phyloP scores from a whole-genome alignment of 2,113 vertebrate species.

The Tenebrosternarchus preto region DNA sequence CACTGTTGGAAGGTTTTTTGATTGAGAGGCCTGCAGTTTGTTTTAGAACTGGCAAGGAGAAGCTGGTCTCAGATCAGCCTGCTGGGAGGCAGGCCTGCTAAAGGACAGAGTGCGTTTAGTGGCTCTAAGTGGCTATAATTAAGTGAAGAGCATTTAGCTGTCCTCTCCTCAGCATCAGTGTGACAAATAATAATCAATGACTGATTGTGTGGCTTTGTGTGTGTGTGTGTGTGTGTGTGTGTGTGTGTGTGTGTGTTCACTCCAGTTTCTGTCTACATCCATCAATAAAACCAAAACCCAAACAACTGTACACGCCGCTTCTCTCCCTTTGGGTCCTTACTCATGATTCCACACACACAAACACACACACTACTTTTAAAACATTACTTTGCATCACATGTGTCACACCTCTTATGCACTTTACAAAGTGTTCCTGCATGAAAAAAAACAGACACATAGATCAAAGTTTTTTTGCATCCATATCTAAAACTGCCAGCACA shows the following conservation, averaged over 20 bases:
- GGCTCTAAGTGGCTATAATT: slow-evolving; percentile 55
- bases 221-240: not conserved
- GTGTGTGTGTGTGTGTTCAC: slow-evolving; percentile 15
- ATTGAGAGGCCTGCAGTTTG: not conserved
- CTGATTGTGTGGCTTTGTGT: slow-evolving; percentile 11
- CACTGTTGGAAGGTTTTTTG: not conserved
- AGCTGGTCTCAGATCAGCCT: not conserved
- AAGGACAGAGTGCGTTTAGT: slow-evolving; percentile 39
- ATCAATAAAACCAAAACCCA: not conserved
- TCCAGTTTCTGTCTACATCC: slow-evolving; percentile 23
- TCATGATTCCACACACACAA: slow-evolving; percentile 11
- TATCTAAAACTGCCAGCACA: slow-evolving; percentile 2
- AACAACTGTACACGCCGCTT: slow-evolving; percentile 47
- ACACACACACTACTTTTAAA: slow-evolving; percentile 21
- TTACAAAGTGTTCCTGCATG: not conserved
- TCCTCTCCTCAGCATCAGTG: slow-evolving; percentile 16
- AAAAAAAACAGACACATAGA: not conserved
- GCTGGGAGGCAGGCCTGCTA: slow-evolving; percentile 3
- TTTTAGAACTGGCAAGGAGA: not conserved
- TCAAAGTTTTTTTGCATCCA: not conserved
- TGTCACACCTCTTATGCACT: not conserved
- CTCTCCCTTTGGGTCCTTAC: slow-evolving; percentile 3
- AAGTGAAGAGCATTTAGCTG: slow-evolving; percentile 37
- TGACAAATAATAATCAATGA: slow-evolving; percentile 57
- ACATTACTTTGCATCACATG: not conserved